Base-by-base conservation (phyloP, 2,113 vertebrate genomes). In the Chamaetylas fuelleborni region DNA sequence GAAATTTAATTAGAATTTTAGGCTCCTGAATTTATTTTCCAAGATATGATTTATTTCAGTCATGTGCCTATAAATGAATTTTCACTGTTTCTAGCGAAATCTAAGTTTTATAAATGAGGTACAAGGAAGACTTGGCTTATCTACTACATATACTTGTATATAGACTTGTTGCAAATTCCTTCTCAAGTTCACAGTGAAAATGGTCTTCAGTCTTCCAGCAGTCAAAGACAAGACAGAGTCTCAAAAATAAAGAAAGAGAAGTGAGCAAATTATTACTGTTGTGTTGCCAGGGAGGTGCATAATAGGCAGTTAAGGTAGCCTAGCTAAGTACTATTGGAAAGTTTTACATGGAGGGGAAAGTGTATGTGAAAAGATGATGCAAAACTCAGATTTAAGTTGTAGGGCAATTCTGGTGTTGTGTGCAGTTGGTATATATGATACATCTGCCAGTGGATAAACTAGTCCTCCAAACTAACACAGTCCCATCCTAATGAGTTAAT, bases 331-430 rank as follows among this genome's bases (percentile, higher is more conserved):
- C 23, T 25, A 23, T 14, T 71, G 54, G 19, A 70, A 16, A 12
- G 9, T 45, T 90, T 48, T 5, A 22, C 10, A 2, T 12, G 33
- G 14, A 65, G 4, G 9, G 10, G 23, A 12, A 73, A 25, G 40
- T 25, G 9, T 23, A 7, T 29, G 11, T 73, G 24, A 43, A 54
- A 45, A 77, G 13, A 25, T 5, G 18, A 23, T 22, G 28, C 8
- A 67, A 60, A 78, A 48, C 28, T 70, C n/a, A 20, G 5, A 8
- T 45, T 60, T 15, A 71, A 94, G 20, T 61, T 76, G 12, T 34
- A 33, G 48, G 31, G 38, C 10, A 58, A 3, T 64, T 88, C 29
- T 81, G 34, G 34, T 86, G 42, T n/a, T 0, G 0, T 19, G 8
- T 73, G 33, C 28, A 33, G 23, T 11, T 62, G 28, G 7, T 60